Evolutionary conservation across 2,113 vertebrate species (phyloP).

Genomic region (Aegithalos caudatus): DNA sequence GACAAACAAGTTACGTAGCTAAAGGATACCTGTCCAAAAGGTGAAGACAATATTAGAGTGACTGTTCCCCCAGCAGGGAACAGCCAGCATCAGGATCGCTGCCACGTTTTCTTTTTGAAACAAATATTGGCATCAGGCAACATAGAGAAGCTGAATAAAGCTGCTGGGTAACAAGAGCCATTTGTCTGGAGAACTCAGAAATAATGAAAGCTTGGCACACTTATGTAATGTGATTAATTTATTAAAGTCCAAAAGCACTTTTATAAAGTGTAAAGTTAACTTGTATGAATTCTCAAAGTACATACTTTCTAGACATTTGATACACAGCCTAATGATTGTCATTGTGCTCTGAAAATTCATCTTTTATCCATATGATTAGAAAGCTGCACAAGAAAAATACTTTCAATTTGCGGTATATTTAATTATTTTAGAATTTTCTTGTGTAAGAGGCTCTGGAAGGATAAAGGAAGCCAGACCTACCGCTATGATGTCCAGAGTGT

Average conservation of each 20-base stretch:
- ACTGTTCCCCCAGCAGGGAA: background rate
- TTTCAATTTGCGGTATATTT: background rate
- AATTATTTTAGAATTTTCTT: background rate
- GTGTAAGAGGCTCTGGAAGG: background rate
- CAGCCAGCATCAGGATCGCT: background rate
- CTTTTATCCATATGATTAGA: background rate
- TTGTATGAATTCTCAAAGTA: background rate
- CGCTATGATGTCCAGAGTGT: constrained; percentile 94
- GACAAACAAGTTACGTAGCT: background rate
- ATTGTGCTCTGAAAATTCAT: background rate
- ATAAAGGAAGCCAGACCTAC: constrained; percentile 71
- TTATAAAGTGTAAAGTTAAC: background rate
- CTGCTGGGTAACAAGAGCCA: background rate
- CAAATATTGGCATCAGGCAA: background rate
- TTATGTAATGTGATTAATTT: background rate
- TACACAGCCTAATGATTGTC: background rate
- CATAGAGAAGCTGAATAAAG: background rate
- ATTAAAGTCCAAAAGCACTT: background rate
- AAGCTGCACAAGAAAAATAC: background rate
- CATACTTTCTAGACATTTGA: background rate
- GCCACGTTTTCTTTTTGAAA: background rate
- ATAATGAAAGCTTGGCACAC: background rate
- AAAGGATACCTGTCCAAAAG: background rate
- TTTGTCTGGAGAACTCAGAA: constrained; percentile 4
- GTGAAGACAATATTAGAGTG: background rate